Conservation (phyloP, 1,140 invertebrate species). For the Scaptomyza montana region DNA sequence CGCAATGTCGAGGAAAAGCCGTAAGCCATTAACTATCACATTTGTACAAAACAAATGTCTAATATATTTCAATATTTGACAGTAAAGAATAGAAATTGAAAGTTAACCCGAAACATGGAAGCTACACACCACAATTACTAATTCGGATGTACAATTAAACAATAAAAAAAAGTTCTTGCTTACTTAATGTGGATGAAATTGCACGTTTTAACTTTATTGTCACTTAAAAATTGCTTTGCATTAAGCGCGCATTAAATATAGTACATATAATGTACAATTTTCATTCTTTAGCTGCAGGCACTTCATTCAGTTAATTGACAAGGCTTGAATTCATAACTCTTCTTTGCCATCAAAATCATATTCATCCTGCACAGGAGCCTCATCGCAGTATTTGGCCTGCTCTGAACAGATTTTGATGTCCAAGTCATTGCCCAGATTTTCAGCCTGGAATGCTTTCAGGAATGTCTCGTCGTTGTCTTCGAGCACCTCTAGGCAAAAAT, state of each 20-base stretch:
- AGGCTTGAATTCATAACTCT: slow-evolving; percentile 56
- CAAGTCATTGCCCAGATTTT: slow-evolving; percentile 76
- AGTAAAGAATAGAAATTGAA: slow-evolving; percentile 7
- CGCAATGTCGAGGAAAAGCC: slow-evolving; percentile 30
- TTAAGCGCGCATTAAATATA: slow-evolving; percentile 25
- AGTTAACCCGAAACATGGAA: neutral
- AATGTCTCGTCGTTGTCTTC: slow-evolving; percentile 86
- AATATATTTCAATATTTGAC: neutral
- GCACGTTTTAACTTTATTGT: slow-evolving; percentile 67
- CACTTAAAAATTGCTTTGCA: slow-evolving; percentile 41
- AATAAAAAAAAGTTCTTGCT: slow-evolving; percentile 1
- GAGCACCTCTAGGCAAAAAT: slow-evolving; percentile 87
- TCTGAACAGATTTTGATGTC: slow-evolving; percentile 84
- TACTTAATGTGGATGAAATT: slow-evolving; percentile 35
- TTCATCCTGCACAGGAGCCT: slow-evolving; percentile 83
- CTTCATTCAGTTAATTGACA: slow-evolving; percentile 43
- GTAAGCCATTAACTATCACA: slow-evolving; percentile 28
- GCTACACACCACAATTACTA: neutral
- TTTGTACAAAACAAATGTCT: neutral
- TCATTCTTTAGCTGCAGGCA: slow-evolving; percentile 4
- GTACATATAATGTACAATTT: too few relatives aligned
- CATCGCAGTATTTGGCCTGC: slow-evolving; percentile 82
- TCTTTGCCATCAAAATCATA: slow-evolving; percentile 79
- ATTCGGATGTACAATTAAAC: neutral
- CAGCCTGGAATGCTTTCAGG: slow-evolving; percentile 84